Evolutionary conservation across 2,797 vertebrate genomes (phyloP), one percentile per base, ranked within the genome.

Genomic region (Ptychobarbus kaznakovi): DNA sequence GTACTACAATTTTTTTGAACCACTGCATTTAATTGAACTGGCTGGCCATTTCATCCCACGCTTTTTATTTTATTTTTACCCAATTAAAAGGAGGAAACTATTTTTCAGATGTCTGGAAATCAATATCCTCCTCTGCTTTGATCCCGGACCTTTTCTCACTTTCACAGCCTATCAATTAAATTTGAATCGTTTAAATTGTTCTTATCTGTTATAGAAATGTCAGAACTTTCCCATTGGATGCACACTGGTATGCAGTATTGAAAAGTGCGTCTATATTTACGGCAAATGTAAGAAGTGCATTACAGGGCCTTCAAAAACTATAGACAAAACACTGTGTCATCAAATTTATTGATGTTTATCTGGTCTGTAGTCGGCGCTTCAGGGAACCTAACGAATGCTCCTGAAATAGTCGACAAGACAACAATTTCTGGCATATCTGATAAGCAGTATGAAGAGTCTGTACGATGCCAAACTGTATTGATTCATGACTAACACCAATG

Each of bases 71-170:
- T 72, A 16, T 56, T 38, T 61, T 65, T 70, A 84, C 77, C 77
- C 85, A 58, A 81, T 88, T 88, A 79, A 65, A 74, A 69, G n/a
- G 28, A 84, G n/a, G 49, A 84, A 32, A 58, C 44, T 75, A 72
- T 61, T 42, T 53, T 68, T 51, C 35, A 66, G n/a, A 38, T 25
- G 35, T 74, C 81, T 42, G 63, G 13, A 74, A 61, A 82, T 63
- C 56, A 13, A 82, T 82, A 61, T 12, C 56, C 20, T 74, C 38
- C 51, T 28, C 38, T 61, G 28, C 70, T 82, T 82, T 63, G 12
- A 82, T 35, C 13, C 28, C 2, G 0, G 44, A 69, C 53, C 79
- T 69, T 69, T 69, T 20, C 63, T 80, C 28, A 16, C 11, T 51
- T 68, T 51, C 18, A 82, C 25, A 35, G 69, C 40, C 40, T 66